Conservation (phyloP, 2,888 invertebrate species). For the Andrena chrysosceles region DNA sequence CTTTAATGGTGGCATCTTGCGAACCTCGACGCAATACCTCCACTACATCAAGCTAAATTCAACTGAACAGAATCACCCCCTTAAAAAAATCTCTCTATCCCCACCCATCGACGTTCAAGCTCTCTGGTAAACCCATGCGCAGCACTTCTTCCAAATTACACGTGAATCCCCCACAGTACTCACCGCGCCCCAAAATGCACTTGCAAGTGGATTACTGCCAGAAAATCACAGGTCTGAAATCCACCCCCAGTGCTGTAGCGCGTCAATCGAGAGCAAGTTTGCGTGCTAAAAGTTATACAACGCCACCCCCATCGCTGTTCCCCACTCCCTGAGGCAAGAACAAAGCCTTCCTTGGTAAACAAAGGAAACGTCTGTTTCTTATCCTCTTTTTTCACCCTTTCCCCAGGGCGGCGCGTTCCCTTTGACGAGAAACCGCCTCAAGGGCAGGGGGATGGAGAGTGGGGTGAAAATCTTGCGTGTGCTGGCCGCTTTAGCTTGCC, state of each 20-base stretch:
- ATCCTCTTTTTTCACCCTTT: constrained; percentile 17
- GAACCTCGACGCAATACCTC: too few relatives aligned
- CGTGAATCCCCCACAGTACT: too few relatives aligned
- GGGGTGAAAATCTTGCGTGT: constrained; percentile 42
- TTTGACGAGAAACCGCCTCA: constrained; percentile 36
- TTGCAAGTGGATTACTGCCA: too few relatives aligned
- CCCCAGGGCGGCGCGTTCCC: constrained; percentile 6
- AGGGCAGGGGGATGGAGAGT: background rate
- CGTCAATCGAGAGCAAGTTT: constrained; percentile 22
- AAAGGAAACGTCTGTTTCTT: constrained; percentile 56
- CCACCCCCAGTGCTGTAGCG: background rate
- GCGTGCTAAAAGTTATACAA: constrained; percentile 52
- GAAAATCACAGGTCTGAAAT: constrained; percentile 26
- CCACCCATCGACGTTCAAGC: too few relatives aligned
- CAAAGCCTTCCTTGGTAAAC: constrained; percentile 50
- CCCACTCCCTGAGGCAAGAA: background rate
- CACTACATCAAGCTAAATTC: too few relatives aligned
- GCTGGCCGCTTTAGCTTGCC: constrained; percentile 18
- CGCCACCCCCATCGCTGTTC: background rate
- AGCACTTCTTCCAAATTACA: too few relatives aligned
- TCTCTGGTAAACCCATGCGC: too few relatives aligned
- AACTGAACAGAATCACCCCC: too few relatives aligned
- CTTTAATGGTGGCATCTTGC: too few relatives aligned
- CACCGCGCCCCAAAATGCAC: too few relatives aligned
- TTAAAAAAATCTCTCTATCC: too few relatives aligned